Conservation (phyloP, 2,113 vertebrate genomes). For the Malurus elegans region DNA sequence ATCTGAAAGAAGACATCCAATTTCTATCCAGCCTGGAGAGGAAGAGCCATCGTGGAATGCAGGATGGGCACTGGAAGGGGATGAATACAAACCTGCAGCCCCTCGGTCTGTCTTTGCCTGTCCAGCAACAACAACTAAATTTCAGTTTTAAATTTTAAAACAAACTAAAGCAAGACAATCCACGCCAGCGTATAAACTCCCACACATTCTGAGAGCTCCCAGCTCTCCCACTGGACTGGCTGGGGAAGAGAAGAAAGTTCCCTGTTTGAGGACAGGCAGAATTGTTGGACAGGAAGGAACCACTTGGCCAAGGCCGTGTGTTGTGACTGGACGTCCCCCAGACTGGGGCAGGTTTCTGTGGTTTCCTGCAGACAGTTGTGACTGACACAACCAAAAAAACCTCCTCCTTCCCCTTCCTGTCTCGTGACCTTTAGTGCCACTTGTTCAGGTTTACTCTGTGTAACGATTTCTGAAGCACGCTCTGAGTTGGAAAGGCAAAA, state of each 20-base stretch:
- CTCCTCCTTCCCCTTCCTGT: constrained; percentile 62
- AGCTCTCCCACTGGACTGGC: neutral
- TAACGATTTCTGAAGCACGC: neutral
- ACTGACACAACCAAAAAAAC: constrained; percentile 48
- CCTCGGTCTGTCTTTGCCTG: neutral
- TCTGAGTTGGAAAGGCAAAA: neutral
- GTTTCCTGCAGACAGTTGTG: constrained; percentile 66
- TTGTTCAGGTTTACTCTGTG: neutral
- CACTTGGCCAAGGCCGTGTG: neutral
- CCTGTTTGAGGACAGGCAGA: neutral
- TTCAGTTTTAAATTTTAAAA: neutral
- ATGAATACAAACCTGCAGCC: neutral
- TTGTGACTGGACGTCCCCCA: constrained; percentile 46
- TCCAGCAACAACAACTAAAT: neutral
- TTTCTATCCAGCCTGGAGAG: neutral
- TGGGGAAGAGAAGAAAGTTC: neutral
- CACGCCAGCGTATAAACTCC: neutral
- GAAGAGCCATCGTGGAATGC: neutral
- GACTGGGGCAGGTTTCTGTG: constrained; percentile 55
- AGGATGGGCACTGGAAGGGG: neutral
- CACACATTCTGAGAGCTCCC: neutral
- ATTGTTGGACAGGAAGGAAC: neutral
- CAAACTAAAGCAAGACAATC: neutral
- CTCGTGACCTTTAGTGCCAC: constrained; percentile 18
- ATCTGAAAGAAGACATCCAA: neutral